Percentiles rank a stretch among this genome's conserved stretches.
phyloP scores from a whole-genome alignment of 2,888 invertebrate species.

The Augochlorella aurata region DNA sequence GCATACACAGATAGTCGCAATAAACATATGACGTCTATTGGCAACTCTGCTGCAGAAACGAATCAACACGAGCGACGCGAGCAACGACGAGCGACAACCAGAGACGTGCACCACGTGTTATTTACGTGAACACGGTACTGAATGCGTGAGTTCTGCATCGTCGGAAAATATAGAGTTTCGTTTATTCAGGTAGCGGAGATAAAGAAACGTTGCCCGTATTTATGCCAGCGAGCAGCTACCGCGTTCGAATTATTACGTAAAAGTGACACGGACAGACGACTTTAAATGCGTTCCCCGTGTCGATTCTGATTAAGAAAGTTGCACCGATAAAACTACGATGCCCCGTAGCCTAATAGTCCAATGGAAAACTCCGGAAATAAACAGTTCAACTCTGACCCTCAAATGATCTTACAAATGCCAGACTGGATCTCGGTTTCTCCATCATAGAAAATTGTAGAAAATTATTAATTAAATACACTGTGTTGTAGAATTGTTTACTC shows the following conservation, averaged over 20 bases:
- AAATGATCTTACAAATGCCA: no score
- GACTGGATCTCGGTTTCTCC: no score
- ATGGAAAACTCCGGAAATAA: no score
- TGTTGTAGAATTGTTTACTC: not conserved
- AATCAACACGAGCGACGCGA: not conserved
- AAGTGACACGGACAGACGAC: not conserved
- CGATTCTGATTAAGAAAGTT: not conserved
- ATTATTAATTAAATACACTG: not conserved
- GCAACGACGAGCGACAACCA: not conserved
- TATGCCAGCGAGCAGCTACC: not conserved
- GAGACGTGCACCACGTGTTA: not conserved
- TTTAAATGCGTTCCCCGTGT: not conserved
- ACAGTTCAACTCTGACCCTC: no score
- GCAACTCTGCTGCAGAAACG: not conserved
- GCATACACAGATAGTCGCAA: not conserved
- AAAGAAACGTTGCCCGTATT: not conserved
- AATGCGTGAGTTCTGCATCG: not conserved
- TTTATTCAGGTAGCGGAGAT: slow-evolving; percentile 25
- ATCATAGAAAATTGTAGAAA: not conserved
- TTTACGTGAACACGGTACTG: not conserved
- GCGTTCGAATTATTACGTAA: slow-evolving; percentile 1
- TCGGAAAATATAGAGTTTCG: not conserved
- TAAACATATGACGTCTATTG: slow-evolving; percentile 14
- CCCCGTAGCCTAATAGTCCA: not conserved
- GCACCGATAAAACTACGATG: not conserved